Base-by-base conservation (phyloP, 2,888 invertebrate genomes). In the Drosophila atripex region DNA sequence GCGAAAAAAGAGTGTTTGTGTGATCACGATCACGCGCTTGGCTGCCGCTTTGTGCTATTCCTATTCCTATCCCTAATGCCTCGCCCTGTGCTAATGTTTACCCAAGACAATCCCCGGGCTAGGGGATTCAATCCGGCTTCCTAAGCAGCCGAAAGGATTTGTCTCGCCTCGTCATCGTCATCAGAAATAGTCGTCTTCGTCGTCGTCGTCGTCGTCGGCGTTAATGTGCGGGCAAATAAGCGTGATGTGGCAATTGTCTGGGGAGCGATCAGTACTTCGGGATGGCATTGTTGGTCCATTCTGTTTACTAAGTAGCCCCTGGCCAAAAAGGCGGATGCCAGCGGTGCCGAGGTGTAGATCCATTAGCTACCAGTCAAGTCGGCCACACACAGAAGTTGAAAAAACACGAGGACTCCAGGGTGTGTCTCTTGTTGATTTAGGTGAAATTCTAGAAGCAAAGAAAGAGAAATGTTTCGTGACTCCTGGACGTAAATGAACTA, bases 181-280 rank as follows among this genome's bases (percentile, higher is more conserved):
- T 39, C 49, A 32, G 46, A 28, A 61, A 25, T 32, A 57, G 21
- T 65, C 64, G 35, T 23, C 53, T 32, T 25, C 47, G 35, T 30
- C 72, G 46, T 49, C 54, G 23, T 46, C 54, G 23, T 25, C 71
- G 73, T 58, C 79, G 78, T 60, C 74, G 32, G 66, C 80, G 86
- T 83, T 84, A 85, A 88, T 85, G 84, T 87, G 85, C 78, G 65
- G 60, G 87, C 85, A 85, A 85, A 85, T 85, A 85, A 88, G 87
- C 87, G 83, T 88, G 87, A 84, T 84, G 71, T 77, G 78, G 82
- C 87, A 88, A 86, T 86, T 83, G 86, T 86, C 83, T 83, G 77
- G 75, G 75, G 77, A 76, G 65, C 55, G 30, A 32, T 54, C 23
- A 39, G 51, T 25, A 57, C 38, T 38, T 56, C 35, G n/a, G 35